These are phyloP conservation scores for Invenusta paracnida DNA, from an alignment of 2,888 invertebrate genomes.

Conservation along the genomic window DNA sequence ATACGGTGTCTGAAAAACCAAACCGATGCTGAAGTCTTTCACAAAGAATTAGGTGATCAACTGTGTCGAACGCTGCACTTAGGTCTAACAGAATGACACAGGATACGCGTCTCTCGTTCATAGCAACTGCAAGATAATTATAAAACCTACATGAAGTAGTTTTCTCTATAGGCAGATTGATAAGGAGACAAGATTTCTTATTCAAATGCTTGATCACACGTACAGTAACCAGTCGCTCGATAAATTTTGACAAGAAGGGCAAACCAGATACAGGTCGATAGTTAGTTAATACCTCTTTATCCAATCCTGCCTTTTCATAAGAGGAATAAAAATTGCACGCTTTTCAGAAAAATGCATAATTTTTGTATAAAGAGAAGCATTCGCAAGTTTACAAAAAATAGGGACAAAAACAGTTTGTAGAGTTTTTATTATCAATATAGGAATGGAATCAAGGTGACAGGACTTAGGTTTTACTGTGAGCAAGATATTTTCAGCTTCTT, in stretches of 20 bases:
- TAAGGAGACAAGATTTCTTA: slow-evolving; percentile 26
- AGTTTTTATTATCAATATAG: neutral
- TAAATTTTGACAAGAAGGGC: slow-evolving; percentile 42
- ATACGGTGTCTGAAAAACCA: slow-evolving; percentile 23
- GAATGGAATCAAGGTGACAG: neutral
- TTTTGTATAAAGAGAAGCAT: neutral
- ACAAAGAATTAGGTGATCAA: slow-evolving; percentile 42
- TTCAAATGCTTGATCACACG: slow-evolving; percentile 33
- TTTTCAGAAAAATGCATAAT: neutral
- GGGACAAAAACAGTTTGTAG: neutral
- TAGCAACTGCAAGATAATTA: slow-evolving; percentile 17
- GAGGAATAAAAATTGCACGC: slow-evolving; percentile 37
- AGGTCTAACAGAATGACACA: slow-evolving; percentile 44
- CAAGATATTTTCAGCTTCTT: neutral
- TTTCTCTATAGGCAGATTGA: slow-evolving; percentile 40
- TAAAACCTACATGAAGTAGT: slow-evolving; percentile 2
- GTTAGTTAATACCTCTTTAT: slow-evolving; percentile 36
- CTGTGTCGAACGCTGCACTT: slow-evolving; percentile 45
- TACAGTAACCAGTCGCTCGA: slow-evolving; percentile 38
- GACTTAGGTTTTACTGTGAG: neutral
- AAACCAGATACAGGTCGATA: slow-evolving; percentile 44
- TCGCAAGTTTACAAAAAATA: slow-evolving; percentile 9
- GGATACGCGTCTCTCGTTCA: slow-evolving; percentile 40
- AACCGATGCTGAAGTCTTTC: slow-evolving; percentile 10
- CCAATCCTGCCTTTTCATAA: slow-evolving; percentile 41